Evolutionary conservation across 1,140 invertebrate genomes (phyloP).

Genomic region (Diachasma alloeum): DNA sequence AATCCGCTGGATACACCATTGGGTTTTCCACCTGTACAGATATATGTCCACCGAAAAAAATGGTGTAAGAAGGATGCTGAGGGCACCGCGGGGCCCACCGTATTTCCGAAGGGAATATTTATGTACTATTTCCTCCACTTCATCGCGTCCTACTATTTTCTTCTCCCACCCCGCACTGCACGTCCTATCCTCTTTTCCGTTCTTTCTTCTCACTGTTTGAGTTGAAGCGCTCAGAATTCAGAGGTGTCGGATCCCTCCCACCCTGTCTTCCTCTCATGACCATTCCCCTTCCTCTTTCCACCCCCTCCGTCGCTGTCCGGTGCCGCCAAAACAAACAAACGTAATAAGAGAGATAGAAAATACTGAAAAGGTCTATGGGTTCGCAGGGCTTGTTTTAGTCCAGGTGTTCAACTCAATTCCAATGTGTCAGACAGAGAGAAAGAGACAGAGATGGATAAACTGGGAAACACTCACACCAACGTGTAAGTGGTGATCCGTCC

Average conservation of each 20-base stretch:
- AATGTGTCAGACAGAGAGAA: background rate
- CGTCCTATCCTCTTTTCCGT: background rate
- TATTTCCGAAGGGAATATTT: slow-evolving; percentile 20
- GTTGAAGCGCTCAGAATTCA: background rate
- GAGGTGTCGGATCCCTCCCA: background rate
- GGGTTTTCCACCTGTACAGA: background rate
- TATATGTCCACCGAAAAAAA: background rate
- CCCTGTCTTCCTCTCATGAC: too few species aligned
- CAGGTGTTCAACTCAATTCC: slow-evolving; percentile 3
- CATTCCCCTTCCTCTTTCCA: background rate
- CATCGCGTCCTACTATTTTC: background rate
- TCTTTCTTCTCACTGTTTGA: background rate
- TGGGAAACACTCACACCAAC: slow-evolving; percentile 10
- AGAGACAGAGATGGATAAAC: slow-evolving; percentile 3
- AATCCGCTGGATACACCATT: background rate
- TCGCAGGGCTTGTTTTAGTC: background rate
- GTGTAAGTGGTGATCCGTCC: slow-evolving; percentile 13
- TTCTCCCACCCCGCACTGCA: too few species aligned
- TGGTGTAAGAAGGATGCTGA: background rate
- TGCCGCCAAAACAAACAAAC: background rate
- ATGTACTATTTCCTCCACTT: background rate
- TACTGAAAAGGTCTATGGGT: background rate
- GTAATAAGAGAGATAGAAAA: background rate
- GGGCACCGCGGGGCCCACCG: background rate
- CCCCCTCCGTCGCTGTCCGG: too few species aligned